Base-by-base conservation (phyloP, 2,113 vertebrate genomes). In the Nothoprocta pentlandii region DNA sequence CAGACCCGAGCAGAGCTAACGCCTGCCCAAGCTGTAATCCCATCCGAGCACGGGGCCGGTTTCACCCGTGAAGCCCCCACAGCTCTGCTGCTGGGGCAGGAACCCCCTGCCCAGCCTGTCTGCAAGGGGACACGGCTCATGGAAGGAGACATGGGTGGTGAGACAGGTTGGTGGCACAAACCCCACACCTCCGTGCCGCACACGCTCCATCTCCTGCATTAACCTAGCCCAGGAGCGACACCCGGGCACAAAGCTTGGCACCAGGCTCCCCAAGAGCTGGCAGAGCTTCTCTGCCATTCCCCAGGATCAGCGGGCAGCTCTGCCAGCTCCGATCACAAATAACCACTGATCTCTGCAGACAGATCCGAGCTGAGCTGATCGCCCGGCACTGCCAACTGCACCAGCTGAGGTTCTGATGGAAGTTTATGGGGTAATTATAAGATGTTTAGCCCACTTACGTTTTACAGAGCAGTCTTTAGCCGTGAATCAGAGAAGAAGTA, bases 401-500 rank as follows among this genome's bases (percentile, higher is more conserved):
- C 23, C 64, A 26, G 56, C 49, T 8, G 12, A 63, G 49, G 12
- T n/a, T 56, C 78, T 85, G 78, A 23, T 36, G 69, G 90, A 66
- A 28, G 16, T 83, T 96, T 88, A 86, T 49, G 61, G 76, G 68
- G 34, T 32, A 77, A 93, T 92, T 87, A 61, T 69, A 62, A 66
- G 44, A 20, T 44, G 61, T 90, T 67, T 58, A 83, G 54, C 76
- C 73, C 75, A 61, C 63, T 67, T 7, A 32, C 14, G 19, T 61
- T 89, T 91, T 56, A 75, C 78, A 54, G 74, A 84, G n/a, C 42
- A 30, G 56, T 54, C 82, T 8, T 22, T 21, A 85, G 59, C 49
- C 5, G 2, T 93, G 93, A 96, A 81, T 94, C 94, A 94, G 46
- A 4, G 16, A 10, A 51, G 11, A 80, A 87, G 59, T 71, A 69